These are phyloP conservation scores for Phoronis australis DNA, from an alignment of 2,888 invertebrate species.

Conservation along the genomic window DNA sequence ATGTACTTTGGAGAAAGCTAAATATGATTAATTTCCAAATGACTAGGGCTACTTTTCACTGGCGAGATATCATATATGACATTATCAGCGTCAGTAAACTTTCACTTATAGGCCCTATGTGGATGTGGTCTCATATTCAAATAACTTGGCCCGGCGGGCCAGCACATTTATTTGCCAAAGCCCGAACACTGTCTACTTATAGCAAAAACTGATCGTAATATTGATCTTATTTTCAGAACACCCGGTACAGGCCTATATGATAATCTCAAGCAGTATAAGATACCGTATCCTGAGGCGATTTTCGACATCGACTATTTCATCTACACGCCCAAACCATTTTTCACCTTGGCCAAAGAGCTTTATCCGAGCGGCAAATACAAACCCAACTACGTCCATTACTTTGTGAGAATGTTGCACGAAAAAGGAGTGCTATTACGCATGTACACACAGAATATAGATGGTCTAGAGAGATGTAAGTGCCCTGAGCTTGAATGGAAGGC, in stretches of 20 bases:
- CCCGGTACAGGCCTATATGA: slow-evolving; percentile 55
- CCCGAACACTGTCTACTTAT: too few species aligned
- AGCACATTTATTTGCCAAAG: too few species aligned
- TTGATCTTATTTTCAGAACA: slow-evolving; percentile 38
- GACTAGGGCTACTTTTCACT: too few species aligned
- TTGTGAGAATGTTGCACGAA: slow-evolving; percentile 49
- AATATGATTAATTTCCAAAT: too few species aligned
- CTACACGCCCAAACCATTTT: slow-evolving; percentile 52
- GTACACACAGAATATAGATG: slow-evolving; percentile 56
- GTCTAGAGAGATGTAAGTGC: slow-evolving; percentile 52
- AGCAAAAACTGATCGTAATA: too few species aligned
- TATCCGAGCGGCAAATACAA: slow-evolving; percentile 52
- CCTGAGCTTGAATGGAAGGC: too few species aligned
- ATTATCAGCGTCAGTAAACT: too few species aligned
- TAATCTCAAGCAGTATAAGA: slow-evolving; percentile 52
- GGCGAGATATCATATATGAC: too few species aligned
- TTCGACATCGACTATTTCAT: slow-evolving; percentile 54
- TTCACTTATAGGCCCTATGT: too few species aligned
- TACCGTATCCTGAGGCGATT: slow-evolving; percentile 55
- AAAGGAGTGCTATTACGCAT: slow-evolving; percentile 50
- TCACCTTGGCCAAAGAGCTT: slow-evolving; percentile 53
- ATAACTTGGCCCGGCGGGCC: too few species aligned
- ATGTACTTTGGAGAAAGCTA: too few species aligned
- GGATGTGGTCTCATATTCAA: too few species aligned
- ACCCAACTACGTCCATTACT: slow-evolving; percentile 54